Percentiles rank a stretch among this genome's conserved stretches.
Conservation (phyloP, 2,888 invertebrate genomes). For the Eupeodes latifasciatus region DNA sequence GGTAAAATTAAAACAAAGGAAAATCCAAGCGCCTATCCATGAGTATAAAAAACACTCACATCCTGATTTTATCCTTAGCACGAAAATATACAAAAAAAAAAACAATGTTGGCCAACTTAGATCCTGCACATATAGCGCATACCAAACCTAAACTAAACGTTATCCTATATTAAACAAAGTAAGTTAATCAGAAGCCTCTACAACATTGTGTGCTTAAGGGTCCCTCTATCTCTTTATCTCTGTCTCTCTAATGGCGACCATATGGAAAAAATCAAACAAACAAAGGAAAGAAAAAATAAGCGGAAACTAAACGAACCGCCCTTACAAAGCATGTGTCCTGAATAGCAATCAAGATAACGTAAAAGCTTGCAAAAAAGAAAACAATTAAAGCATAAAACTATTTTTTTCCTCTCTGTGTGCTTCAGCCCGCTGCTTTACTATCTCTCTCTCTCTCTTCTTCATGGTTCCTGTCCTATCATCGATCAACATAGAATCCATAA, state of each 20-base stretch:
- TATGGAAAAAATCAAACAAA: slow-evolving; percentile 30
- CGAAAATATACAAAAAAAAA: neutral
- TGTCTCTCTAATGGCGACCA: slow-evolving; percentile 49
- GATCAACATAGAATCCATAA: slow-evolving; percentile 56
- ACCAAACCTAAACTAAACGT: neutral
- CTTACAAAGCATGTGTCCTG: slow-evolving; percentile 63
- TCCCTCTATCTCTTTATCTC: neutral
- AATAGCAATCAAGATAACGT: slow-evolving; percentile 54
- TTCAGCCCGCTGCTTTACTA: neutral
- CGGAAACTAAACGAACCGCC: slow-evolving; percentile 45
- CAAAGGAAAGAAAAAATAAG: slow-evolving; percentile 8
- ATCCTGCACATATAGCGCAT: neutral
- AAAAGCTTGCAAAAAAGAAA: slow-evolving; percentile 9
- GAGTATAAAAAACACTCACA: neutral
- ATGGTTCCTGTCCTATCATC: slow-evolving; percentile 64
- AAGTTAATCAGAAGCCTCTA: slow-evolving; percentile 25
- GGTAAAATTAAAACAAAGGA: neutral
- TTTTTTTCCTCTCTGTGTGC: too few species aligned
- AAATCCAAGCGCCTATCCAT: neutral
- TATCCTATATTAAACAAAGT: neutral
- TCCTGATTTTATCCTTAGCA: slow-evolving; percentile 12
- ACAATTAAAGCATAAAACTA: slow-evolving; percentile 23
- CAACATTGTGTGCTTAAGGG: slow-evolving; percentile 40
- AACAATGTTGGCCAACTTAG: neutral
- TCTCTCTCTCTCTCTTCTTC: slow-evolving; percentile 3